Conservation (phyloP, 53 echinoderm and acorn worm genomes). For the Mesocentrotus franciscanus region DNA sequence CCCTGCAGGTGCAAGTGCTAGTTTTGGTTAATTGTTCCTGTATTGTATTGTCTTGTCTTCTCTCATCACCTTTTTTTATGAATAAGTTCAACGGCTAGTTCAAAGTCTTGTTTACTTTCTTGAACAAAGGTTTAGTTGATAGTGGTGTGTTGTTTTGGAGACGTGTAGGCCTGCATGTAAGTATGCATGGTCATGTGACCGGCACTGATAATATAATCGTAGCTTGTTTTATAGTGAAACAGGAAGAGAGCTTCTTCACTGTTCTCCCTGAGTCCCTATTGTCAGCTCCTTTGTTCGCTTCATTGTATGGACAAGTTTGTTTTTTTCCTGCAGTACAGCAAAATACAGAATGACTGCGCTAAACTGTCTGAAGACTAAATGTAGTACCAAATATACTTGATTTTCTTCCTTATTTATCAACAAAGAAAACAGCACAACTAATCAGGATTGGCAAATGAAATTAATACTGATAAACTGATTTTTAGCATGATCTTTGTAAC, state of each 20-base stretch:
- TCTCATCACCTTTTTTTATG: background rate
- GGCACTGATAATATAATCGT: background rate
- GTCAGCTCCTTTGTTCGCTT: background rate
- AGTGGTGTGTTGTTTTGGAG: background rate
- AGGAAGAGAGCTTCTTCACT: background rate
- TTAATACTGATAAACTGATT: too few species aligned
- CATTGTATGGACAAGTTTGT: background rate
- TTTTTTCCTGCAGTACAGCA: background rate
- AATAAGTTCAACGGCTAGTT: background rate
- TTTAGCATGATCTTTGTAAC: too few species aligned
- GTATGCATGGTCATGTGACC: background rate
- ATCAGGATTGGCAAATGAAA: too few species aligned
- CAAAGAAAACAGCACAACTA: background rate
- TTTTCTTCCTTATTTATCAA: background rate
- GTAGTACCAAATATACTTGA: background rate
- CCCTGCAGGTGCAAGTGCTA: background rate
- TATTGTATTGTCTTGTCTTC: background rate
- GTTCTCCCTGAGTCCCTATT: background rate
- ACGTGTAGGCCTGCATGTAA: background rate
- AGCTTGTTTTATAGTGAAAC: background rate
- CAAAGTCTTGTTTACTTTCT: conserved; percentile 1
- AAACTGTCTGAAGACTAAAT: background rate
- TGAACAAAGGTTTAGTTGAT: background rate
- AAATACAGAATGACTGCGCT: background rate
- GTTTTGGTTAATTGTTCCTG: background rate